Evolutionary conservation across 1,140 invertebrate genomes (phyloP).

Genomic region (Hypsibius dujardini): DNA sequence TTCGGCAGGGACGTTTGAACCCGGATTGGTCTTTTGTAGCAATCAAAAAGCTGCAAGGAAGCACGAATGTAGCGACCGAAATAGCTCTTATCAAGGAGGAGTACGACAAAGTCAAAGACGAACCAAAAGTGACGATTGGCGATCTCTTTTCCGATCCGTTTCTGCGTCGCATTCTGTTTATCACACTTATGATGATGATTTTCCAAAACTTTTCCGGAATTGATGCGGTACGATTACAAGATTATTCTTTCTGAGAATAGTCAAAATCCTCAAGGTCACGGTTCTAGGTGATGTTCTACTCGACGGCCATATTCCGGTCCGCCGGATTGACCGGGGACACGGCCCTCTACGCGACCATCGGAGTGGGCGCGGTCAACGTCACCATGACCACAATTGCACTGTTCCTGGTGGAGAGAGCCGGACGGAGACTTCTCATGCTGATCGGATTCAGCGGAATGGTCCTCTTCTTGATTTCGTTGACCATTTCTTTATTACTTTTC

Average conservation of each 20-base stretch:
- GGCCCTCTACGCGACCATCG: slow-evolving; percentile 61
- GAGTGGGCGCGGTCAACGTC: slow-evolving; percentile 69
- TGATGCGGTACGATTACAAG: slow-evolving; percentile 35
- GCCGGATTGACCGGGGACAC: slow-evolving; percentile 43
- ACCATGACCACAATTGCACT: slow-evolving; percentile 66
- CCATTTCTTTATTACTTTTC: too few species aligned
- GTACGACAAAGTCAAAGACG: slow-evolving; percentile 35
- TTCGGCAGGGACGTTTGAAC: too few species aligned
- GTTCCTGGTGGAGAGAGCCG: slow-evolving; percentile 59
- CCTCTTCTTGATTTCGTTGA: too few species aligned
- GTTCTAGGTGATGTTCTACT: slow-evolving; percentile 85
- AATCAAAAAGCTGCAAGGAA: too few species aligned
- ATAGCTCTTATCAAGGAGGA: slow-evolving; percentile 44
- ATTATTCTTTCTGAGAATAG: too few species aligned
- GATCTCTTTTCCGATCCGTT: slow-evolving; percentile 27
- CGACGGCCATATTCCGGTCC: slow-evolving; percentile 54
- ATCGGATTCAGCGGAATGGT: slow-evolving; percentile 36
- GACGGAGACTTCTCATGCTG: slow-evolving; percentile 57
- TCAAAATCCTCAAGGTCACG: too few species aligned
- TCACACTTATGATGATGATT: slow-evolving; percentile 30
- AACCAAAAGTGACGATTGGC: slow-evolving; percentile 20
- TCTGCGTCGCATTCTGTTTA: slow-evolving; percentile 28
- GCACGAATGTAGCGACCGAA: too few species aligned
- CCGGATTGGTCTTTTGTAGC: too few species aligned
- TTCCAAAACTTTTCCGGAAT: slow-evolving; percentile 35